Conservation (phyloP, 2,113 vertebrate genomes). For the Acanthochromis polyacanthus region DNA sequence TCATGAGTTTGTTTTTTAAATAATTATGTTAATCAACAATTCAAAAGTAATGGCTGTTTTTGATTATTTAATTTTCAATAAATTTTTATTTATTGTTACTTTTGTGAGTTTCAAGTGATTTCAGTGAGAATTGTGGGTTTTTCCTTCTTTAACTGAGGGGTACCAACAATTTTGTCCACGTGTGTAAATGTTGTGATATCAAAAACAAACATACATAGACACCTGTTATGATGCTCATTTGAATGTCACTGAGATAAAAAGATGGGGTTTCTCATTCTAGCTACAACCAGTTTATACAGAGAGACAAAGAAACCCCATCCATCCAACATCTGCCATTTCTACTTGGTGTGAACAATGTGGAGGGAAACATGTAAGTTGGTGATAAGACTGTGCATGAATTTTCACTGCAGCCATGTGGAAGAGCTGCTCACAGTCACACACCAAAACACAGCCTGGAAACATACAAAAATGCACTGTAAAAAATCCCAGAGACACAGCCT, state of each 20-base stretch:
- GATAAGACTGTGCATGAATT: conserved; percentile 63
- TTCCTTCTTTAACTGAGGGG: no score
- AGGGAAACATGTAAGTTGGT: conserved; percentile 43
- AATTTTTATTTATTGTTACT: no score
- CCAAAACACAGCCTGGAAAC: conserved; percentile 32
- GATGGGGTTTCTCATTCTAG: not conserved
- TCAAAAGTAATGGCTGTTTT: no score
- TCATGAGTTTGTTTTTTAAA: no score
- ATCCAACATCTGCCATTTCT: conserved; percentile 35
- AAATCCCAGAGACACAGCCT: conserved; percentile 33
- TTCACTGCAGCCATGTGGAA: conserved; percentile 25
- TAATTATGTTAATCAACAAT: no score
- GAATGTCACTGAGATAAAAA: conserved; percentile 36
- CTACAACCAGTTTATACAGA: conserved; percentile 15
- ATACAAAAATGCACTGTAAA: conserved; percentile 26
- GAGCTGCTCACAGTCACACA: conserved; percentile 16
- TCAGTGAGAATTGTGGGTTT: no score
- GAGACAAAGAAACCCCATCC: conserved; percentile 12
- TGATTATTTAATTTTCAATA: no score
- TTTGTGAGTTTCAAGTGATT: no score
- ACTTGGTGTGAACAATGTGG: conserved; percentile 40
- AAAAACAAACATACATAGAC: conserved; percentile 11
- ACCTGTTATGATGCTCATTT: conserved; percentile 17
- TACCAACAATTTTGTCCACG: no score
- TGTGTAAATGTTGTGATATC: conserved; percentile 15